Evolutionary conservation across 1,140 invertebrate genomes (phyloP).

Genomic region (Ericerus pela): DNA sequence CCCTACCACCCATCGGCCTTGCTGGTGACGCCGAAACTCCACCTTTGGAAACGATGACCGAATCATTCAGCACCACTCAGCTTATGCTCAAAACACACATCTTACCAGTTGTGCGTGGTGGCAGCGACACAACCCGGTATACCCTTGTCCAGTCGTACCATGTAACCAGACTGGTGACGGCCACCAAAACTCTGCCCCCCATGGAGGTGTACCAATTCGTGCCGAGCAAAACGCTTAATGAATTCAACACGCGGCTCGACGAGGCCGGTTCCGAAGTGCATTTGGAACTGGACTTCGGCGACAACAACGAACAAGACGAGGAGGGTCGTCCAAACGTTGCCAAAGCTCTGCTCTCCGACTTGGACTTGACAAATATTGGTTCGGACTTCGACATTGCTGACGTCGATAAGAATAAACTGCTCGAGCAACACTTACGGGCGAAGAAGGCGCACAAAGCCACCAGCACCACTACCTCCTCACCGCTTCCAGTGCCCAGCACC

Average conservation of each 20-base stretch:
- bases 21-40: constrained; percentile 58
- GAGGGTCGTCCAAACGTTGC: constrained; percentile 39
- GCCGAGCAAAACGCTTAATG: constrained; percentile 70
- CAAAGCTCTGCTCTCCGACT: constrained; percentile 39
- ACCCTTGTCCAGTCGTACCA: constrained; percentile 78
- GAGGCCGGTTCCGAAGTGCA: constrained; percentile 77
- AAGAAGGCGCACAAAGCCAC: constrained; percentile 38
- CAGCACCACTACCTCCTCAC: constrained; percentile 13
- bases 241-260: constrained; percentile 70
- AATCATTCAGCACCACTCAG: constrained; percentile 78
- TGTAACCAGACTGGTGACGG: constrained; percentile 66
- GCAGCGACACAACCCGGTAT: constrained; percentile 51
- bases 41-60: constrained; percentile 70
- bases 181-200: constrained; percentile 72
- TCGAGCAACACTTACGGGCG: constrained; percentile 37
- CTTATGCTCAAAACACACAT: constrained; percentile 72
- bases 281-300: constrained; percentile 65
- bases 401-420: constrained; percentile 42
- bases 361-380: constrained; percentile 48
- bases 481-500: not conserved
- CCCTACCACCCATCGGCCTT: constrained; percentile 59
- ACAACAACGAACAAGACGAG: constrained; percentile 53
- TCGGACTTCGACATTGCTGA: constrained; percentile 50
- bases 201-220: constrained; percentile 73
- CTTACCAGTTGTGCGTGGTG: constrained; percentile 56